Evolutionary conservation across 2,888 invertebrate genomes (phyloP).

Genomic region (Lithosia quadra): DNA sequence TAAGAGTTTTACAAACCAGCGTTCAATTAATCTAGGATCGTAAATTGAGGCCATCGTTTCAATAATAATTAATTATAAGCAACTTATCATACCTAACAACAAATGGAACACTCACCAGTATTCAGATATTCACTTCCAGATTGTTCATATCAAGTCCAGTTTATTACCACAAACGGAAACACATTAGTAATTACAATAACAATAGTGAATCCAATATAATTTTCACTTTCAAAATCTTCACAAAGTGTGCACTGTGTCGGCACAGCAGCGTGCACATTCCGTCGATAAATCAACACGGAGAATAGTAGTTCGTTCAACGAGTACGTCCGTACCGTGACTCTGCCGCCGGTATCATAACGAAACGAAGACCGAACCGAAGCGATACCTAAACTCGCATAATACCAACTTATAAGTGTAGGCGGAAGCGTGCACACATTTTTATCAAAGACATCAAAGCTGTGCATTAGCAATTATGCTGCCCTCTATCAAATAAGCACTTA

Average conservation of each 20-base stretch:
- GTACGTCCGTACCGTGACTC: constrained; percentile 50
- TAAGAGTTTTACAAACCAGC: constrained; percentile 18
- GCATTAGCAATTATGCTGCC: constrained; percentile 37
- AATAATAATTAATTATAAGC: constrained; percentile 29
- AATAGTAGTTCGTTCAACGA: constrained; percentile 19
- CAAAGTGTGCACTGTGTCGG: constrained; percentile 26
- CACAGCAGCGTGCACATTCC: constrained; percentile 44
- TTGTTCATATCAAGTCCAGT: constrained; percentile 38
- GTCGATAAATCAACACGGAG: constrained; percentile 36
- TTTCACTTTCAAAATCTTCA: constrained; percentile 44
- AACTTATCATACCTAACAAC: constrained; percentile 38
- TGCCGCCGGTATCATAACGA: constrained; percentile 50
- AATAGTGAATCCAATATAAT: constrained; percentile 28
- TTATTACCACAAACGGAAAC: constrained; percentile 36
- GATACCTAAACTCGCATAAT: constrained; percentile 34
- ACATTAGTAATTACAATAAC: constrained; percentile 31
- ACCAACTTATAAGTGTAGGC: constrained; percentile 43
- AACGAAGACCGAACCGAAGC: constrained; percentile 28
- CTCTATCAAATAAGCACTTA: constrained; percentile 25
- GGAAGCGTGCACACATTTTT: constrained; percentile 47
- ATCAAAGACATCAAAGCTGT: constrained; percentile 37
- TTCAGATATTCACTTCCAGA: constrained; percentile 37
- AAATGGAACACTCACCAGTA: constrained; percentile 48
- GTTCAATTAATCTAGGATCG: constrained; percentile 6
- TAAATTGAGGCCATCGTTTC: constrained; percentile 16